Base-by-base conservation (phyloP, 2,797 vertebrate species). In the Pipistrellus nathusii region DNA sequence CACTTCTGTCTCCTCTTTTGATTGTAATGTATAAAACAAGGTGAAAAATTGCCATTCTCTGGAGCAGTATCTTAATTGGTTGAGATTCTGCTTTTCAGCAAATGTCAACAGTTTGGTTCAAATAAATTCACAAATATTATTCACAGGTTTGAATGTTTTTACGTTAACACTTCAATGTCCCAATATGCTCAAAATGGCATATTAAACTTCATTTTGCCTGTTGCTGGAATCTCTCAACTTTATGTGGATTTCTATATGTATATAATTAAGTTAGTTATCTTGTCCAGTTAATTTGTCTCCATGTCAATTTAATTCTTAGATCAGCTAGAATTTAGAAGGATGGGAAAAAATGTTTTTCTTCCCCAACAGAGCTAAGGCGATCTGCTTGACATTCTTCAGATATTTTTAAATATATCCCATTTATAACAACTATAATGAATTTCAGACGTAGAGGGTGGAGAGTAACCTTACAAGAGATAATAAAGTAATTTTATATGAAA, bases 401-500 rank as follows among this genome's bases (percentile, higher is more conserved):
- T 86, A 82, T 86, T 95, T 94, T 53, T 32, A 86, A 90, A 55
- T 57, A 72, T 25, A 85, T 72, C 25, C 72, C 21, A 71, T 78
- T 93, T 86, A 57, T 55, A 95, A 88, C 11, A 82, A 44, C 59
- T 51, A 78, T 30, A 86, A 73, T 88, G 10, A 17, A 85, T 88
- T 95, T 89, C 25, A 23, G n/a, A 14, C 5, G 27, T 55, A 35
- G n/a, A 20, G 46, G 46, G 46, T 44, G 44, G 44, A 6, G 7
- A 48, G 4, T 78, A 91, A 88, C 12, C 30, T 90, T 53, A 64
- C 17, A 82, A 93, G 83, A 85, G 85, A 93, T 59, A 88, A 91
- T 82, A 86, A 90, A 91, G 83, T 17, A 57, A 85, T 84, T 84
- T 91, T 94, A 75, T 76, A 32, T 93, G 27, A 55, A 95, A 44